phyloP scores from a whole-genome alignment of 1,140 invertebrate genomes.

The Heliconius eleuchia region DNA sequence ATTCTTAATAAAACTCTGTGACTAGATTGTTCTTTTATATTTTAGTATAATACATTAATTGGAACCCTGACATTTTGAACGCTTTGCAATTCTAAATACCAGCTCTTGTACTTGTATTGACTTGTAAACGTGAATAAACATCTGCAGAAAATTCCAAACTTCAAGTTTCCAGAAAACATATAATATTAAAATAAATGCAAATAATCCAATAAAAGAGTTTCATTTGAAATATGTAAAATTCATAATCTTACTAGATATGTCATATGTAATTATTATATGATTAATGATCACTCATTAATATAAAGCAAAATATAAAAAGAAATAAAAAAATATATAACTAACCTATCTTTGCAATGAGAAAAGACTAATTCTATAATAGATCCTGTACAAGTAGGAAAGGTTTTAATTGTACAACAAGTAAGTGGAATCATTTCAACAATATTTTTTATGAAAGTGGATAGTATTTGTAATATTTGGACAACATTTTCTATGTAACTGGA shows the following conservation, averaged over 20 bases:
- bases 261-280: background rate
- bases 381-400: slow-evolving; percentile 54
- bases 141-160: too few relatives aligned
- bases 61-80: too few relatives aligned
- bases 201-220: background rate
- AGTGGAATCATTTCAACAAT: slow-evolving; percentile 50
- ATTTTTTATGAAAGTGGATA: slow-evolving; percentile 55
- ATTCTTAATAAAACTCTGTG: too few relatives aligned
- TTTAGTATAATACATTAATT: too few relatives aligned
- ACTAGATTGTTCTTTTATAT: too few relatives aligned
- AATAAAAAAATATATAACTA: slow-evolving; percentile 13
- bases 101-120: too few relatives aligned
- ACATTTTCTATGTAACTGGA: slow-evolving; percentile 53
- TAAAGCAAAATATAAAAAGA: background rate
- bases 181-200: background rate
- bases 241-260: too few relatives aligned
- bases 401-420: slow-evolving; percentile 51
- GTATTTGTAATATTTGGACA: slow-evolving; percentile 50
- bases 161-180: too few relatives aligned
- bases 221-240: too few relatives aligned
- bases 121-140: too few relatives aligned
- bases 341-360: slow-evolving; percentile 69
- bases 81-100: too few relatives aligned
- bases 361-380: slow-evolving; percentile 63
- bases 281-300: background rate